Evolutionary conservation across 2,113 vertebrate genomes (phyloP), one percentile per base, ranked within the genome.

Genomic region (Smithornis capensis): DNA sequence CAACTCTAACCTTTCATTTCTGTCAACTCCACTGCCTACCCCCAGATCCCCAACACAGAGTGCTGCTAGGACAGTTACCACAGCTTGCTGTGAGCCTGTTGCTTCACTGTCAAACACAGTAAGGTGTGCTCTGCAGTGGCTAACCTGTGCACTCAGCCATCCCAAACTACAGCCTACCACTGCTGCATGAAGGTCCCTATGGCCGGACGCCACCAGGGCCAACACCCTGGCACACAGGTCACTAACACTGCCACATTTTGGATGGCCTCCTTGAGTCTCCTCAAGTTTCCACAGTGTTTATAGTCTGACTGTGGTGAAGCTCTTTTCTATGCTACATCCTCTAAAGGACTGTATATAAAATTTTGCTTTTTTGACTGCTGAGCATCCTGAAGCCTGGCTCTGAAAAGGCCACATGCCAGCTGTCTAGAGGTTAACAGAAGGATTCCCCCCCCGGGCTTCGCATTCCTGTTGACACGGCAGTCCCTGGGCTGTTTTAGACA

Each of bases 91-190:
- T 10, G 38, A 67, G 35, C 17, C 9, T 38, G 44, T 17, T 50
- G 35, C 60, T 91, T 62, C 67, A 24, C 50, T 1, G 0, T 47
- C 53, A 35, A 29, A 37, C 44, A 23, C 0, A 0, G 38, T 5
- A n/a, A 87, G 55, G 35, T 2, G 3, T 9, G 27, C 28, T 44
- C 49, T 67, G 44, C 52, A 83, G 68, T 6, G 3, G 21, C 40
- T 12, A 50, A 38, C 12, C 23, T 0, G 0, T 13, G 8, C 53
- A 17, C 42, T 47, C 50, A 49, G 44, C 59, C 23, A 53, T 4
- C 29, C 44, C n/a, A 45, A 56, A 78, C 15, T 7, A 35, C 57
- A 75, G 44, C 55, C 45, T 21, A 11, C 18, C 53, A 50, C 12
- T 8, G 42, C 38, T 49, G 29, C 62, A 59, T 0, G 0, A 76